Conservation (phyloP, 2,797 vertebrate genomes). For the Cuniculus paca region DNA sequence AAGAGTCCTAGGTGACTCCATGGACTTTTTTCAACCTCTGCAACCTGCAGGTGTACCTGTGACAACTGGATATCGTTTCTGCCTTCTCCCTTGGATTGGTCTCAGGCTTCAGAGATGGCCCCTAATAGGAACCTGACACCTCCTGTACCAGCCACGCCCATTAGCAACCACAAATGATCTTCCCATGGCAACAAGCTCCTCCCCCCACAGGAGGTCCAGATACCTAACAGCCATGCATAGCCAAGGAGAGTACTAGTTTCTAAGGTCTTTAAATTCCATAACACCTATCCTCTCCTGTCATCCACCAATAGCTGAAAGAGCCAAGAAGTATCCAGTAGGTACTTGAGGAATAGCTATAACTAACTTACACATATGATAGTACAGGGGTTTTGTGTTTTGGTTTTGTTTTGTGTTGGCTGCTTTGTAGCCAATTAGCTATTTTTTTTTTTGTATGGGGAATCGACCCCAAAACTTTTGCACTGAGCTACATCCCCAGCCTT, state of each 20-base stretch:
- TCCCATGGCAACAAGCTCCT: background rate
- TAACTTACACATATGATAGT: background rate
- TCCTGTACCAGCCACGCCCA: background rate
- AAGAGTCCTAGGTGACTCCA: background rate
- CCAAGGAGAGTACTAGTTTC: background rate
- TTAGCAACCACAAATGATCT: background rate
- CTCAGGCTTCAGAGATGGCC: background rate
- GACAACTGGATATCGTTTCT: background rate
- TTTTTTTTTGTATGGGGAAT: background rate
- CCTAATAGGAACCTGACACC: background rate
- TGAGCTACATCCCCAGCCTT: background rate
- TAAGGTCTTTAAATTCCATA: background rate
- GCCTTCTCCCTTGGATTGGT: background rate
- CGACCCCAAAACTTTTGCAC: background rate
- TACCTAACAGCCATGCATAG: accelerated
- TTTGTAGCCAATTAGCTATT: background rate
- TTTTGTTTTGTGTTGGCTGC: background rate
- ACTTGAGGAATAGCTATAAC: background rate
- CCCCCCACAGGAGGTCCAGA: background rate
- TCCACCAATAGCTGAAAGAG: background rate
- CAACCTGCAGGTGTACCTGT: background rate
- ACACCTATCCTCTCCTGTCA: background rate
- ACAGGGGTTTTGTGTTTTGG: background rate
- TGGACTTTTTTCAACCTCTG: background rate
- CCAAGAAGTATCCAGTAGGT: background rate